These are phyloP conservation scores for Zaprionus nigranus DNA, from an alignment of 1,140 invertebrate genomes.

Conservation along the genomic window DNA sequence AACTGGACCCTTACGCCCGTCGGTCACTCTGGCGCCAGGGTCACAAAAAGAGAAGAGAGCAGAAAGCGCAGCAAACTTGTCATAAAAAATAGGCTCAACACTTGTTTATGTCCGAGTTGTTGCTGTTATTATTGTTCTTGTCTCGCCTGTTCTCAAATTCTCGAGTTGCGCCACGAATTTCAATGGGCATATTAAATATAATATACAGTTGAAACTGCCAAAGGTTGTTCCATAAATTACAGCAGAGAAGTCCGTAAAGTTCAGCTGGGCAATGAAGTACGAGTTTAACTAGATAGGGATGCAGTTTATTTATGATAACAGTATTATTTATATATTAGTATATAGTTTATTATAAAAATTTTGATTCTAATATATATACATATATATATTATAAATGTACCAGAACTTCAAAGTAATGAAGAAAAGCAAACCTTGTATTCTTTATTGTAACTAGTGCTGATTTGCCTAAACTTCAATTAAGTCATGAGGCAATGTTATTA, in stretches of 20 bases:
- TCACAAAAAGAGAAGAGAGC: slow-evolving; percentile 30
- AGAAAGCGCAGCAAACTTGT: slow-evolving; percentile 53
- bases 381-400: no score
- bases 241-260: background rate
- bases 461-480: no score
- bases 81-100: slow-evolving; percentile 75
- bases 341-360: no score
- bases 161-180: slow-evolving; percentile 21
- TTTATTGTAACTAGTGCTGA: no score
- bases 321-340: no score
- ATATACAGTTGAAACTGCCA: slow-evolving; percentile 5
- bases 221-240: background rate
- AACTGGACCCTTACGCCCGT: slow-evolving; percentile 19
- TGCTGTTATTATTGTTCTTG: background rate
- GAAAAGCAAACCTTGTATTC: no score
- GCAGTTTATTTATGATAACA: background rate
- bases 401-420: no score
- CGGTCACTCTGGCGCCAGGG: slow-evolving; percentile 62
- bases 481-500: no score
- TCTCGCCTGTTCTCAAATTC: slow-evolving; percentile 23
- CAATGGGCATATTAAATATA: slow-evolving; percentile 41
- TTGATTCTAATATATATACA: no score
- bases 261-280: background rate
- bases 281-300: background rate
- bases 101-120: slow-evolving; percentile 65